Evolutionary conservation across 92 coral and sea anemone genomes (phyloP).

Genomic region (Anthopleura xanthogrammica): DNA sequence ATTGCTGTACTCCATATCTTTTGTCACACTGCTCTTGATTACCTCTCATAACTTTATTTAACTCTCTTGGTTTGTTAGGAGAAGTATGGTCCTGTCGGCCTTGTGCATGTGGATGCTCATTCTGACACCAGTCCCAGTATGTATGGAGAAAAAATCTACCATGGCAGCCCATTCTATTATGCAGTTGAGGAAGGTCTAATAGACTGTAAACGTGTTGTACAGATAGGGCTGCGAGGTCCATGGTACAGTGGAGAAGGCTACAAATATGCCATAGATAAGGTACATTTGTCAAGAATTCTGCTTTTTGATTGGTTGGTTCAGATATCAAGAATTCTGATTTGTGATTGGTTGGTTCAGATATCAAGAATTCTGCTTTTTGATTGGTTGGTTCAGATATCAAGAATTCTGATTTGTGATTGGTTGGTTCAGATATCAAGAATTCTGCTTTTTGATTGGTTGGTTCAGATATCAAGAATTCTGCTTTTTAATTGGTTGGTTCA

Average conservation of each 20-base stretch:
- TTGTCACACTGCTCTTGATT: too few species aligned
- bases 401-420: too few species aligned
- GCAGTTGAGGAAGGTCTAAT: constrained; percentile 86
- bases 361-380: too few species aligned
- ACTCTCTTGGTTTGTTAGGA: constrained; percentile 43
- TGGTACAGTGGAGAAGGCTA: constrained; percentile 41
- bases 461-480: too few species aligned
- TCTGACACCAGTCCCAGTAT: constrained; percentile 60
- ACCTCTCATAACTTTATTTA: too few species aligned
- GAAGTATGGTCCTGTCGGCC: constrained; percentile 77
- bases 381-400: too few species aligned
- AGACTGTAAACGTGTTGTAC: constrained; percentile 81
- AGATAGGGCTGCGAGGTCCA: constrained; percentile 83
- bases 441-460: too few species aligned
- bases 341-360: too few species aligned
- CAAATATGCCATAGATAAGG: constrained; percentile 64
- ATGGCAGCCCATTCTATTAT: constrained; percentile 82
- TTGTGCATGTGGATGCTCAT: constrained; percentile 87
- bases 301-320: not conserved
- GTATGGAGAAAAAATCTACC: constrained; percentile 65
- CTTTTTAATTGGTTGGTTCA: too few species aligned
- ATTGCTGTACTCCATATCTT: too few species aligned
- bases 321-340: not conserved
- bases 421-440: too few species aligned
- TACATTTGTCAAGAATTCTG: not conserved